These are phyloP conservation scores for Myrmecobius fasciatus DNA, from an alignment of 2,113 vertebrate species.

Conservation along the genomic window DNA sequence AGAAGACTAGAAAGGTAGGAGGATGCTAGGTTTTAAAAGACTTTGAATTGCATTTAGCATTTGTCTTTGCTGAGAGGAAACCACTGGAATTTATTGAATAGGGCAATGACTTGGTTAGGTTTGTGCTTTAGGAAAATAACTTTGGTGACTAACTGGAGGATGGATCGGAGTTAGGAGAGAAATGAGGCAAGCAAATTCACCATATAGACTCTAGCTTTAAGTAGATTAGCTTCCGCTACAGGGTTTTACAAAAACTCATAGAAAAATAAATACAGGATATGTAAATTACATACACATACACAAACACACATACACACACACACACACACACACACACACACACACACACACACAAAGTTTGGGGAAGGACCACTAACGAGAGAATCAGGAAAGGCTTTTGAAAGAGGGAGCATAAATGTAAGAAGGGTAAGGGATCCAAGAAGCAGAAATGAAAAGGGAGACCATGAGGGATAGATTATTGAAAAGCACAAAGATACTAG, in stretches of 20 bases:
- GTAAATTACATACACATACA: not conserved
- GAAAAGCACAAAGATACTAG: no score
- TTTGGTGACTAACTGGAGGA: not conserved
- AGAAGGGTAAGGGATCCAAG: not conserved
- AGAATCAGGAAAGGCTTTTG: not conserved
- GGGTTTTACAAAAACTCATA: not conserved
- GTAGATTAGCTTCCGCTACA: not conserved
- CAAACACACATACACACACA: no score
- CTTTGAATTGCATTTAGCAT: no score
- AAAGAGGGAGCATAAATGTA: not conserved
- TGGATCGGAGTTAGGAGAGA: not conserved
- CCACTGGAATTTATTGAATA: not conserved
- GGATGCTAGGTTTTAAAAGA: no score
- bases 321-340: not conserved
- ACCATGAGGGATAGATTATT: not conserved
- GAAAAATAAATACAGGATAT: not conserved
- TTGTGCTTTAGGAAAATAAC: not conserved
- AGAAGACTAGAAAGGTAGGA: no score
- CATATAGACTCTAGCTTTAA: not conserved
- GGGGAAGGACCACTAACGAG: no score
- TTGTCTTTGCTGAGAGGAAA: not conserved
- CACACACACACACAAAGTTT: not conserved
- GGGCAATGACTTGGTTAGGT: not conserved
- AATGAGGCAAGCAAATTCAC: no score
- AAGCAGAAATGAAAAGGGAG: not conserved